Base-by-base conservation (phyloP, 2,888 invertebrate genomes). In the Sarcophaga caerulescens region DNA sequence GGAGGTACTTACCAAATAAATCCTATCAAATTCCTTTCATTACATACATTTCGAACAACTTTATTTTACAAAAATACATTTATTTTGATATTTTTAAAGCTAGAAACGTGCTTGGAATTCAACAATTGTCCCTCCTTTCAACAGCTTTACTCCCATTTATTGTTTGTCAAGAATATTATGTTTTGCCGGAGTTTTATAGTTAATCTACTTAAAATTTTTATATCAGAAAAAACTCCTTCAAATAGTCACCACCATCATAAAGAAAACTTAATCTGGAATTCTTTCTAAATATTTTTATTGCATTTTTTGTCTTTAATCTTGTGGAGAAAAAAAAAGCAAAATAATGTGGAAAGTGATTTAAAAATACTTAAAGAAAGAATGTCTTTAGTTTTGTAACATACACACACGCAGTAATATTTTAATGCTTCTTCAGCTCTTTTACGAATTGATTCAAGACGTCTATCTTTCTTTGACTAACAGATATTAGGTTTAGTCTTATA, bases 81-180 rank as follows among this genome's bases (percentile, higher is more conserved):
- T 52, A 57, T 21, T 75, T 25, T 71, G 35, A 35, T 35, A 35
- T 35, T 35, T 25, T 25, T 57, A 76, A 75, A 47, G 45, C 65
- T 47, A 23, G 65, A 77, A 70, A 69, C 79, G 84, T 79, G 79
- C 63, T 79, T 84, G 47, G 59, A 57, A 71, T 70, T 12, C 47
- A 25, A 17, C 2, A 25, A 60, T 44, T 8, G 23, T 70, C 1
- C 17, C 57, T 6, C 0, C 57, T 14, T 57, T 57, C 3, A 0
- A 17, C 57, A 57, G n/a, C 14, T 35, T 35, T 35, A 10, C 35
- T 35, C 35, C 35, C 10, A 35, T 35, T 8, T 35, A 35, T 2
- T 35, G 35, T 35, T 52, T 52, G 4, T 52, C 17, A 52, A 52
- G 3, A 52, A 14, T 14, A 45, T 68, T 12, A 11, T n/a, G 35